Conservation (phyloP, 2,888 invertebrate genomes). For the Zhengitettix transpicula region DNA sequence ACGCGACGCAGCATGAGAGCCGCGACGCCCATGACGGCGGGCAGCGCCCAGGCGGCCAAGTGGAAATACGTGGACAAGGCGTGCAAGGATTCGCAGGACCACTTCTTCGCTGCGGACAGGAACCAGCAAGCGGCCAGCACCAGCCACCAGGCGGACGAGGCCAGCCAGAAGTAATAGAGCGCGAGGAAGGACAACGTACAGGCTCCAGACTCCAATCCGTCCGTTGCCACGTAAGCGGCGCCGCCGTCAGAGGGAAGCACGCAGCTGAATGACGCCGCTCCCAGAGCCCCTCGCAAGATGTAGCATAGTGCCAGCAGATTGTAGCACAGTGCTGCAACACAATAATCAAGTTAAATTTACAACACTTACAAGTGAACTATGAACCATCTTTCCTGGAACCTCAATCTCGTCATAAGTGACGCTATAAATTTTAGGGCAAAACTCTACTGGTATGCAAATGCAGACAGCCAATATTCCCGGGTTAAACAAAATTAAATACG, state of each 20-base stretch:
- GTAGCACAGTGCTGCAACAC: conserved; percentile 55
- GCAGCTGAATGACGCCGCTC: conserved; percentile 26
- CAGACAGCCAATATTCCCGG: no score
- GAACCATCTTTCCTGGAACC: no score
- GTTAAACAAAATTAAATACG: no score
- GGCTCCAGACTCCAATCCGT: conserved; percentile 35
- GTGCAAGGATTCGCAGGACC: conserved; percentile 85
- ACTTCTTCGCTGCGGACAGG: conserved; percentile 76
- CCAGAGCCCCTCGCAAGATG: conserved; percentile 46
- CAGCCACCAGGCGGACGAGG: conserved; percentile 61
- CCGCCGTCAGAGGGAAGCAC: conserved; percentile 25
- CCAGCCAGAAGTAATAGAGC: conserved; percentile 62
- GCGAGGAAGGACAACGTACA: conserved; percentile 56
- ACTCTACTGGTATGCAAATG: no score
- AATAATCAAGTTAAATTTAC: neutral
- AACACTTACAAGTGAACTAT: neutral
- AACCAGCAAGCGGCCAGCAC: conserved; percentile 81
- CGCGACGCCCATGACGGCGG: conserved; percentile 69
- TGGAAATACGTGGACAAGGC: conserved; percentile 73
- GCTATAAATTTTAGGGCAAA: no score
- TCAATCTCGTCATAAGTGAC: no score
- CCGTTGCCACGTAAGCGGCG: conserved; percentile 27
- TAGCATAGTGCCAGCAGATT: conserved; percentile 62
- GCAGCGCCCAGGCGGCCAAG: conserved; percentile 74
- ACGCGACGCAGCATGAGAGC: conserved; percentile 63